A percentile compares a stretch with the other conserved stretches of the same genome.
Conservation (phyloP, 2,113 vertebrate genomes). For the Gallinago undulata region DNA sequence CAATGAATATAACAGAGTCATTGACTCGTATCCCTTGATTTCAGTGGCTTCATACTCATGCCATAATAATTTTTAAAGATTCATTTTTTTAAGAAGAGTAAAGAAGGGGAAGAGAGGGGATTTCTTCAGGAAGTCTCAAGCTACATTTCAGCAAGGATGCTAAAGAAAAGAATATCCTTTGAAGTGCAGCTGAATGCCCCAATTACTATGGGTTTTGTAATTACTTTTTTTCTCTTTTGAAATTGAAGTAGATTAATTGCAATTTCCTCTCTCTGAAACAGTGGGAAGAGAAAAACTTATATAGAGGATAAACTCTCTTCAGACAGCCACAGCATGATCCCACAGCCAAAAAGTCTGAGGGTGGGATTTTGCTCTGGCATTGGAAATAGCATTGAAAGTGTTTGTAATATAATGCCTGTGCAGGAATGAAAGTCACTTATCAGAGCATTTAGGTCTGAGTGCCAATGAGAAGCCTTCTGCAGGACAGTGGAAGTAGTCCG, state of each 20-base stretch:
- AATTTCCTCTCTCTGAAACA: not conserved
- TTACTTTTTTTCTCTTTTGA: constrained; percentile 3
- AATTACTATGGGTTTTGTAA: constrained; percentile 32
- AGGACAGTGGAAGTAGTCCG: not conserved
- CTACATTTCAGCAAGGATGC: not conserved
- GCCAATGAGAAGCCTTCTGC: not conserved
- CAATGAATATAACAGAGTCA: not conserved
- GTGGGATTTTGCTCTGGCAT: not conserved
- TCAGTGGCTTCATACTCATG: not conserved
- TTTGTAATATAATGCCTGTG: not conserved
- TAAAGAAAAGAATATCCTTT: constrained; percentile 9
- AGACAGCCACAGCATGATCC: not conserved
- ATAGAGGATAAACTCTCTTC: not conserved
- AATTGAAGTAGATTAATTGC: constrained; percentile 6
- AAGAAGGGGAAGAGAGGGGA: not conserved
- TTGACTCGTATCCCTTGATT: not conserved
- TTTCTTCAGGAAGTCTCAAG: not conserved
- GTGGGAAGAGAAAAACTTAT: not conserved
- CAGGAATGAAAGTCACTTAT: not conserved
- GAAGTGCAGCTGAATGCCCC: not conserved
- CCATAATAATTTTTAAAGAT: not conserved
- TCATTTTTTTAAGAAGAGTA: not conserved
- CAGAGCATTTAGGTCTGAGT: not conserved
- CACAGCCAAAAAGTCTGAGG: not conserved
- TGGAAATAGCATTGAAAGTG: not conserved